phyloP scores from a whole-genome alignment of 2,888 invertebrate genomes.

The Pyrrhia umbra region DNA sequence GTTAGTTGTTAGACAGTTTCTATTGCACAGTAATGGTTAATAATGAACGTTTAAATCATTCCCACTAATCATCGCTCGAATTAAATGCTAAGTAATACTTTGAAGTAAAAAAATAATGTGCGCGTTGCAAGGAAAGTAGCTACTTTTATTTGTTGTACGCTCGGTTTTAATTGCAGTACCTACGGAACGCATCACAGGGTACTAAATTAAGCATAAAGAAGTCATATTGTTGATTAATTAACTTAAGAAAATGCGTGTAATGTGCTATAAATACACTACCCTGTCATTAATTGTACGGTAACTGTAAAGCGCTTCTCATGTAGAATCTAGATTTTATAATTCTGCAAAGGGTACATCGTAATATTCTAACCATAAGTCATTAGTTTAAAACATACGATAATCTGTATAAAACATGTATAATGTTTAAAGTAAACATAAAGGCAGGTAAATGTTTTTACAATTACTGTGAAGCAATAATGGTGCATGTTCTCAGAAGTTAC shows the following conservation, averaged over 20 bases:
- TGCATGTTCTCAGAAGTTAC: constrained; percentile 16
- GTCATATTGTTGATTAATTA: constrained; percentile 42
- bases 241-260: constrained; percentile 17
- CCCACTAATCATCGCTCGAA: constrained; percentile 55
- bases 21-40: constrained; percentile 62
- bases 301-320: background rate
- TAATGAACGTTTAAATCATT: constrained; percentile 60
- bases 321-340: constrained; percentile 6
- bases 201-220: constrained; percentile 49
- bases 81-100: constrained; percentile 52
- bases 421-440: constrained; percentile 2
- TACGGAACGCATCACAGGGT: constrained; percentile 42
- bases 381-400: background rate
- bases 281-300: constrained; percentile 17
- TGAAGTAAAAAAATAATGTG: constrained; percentile 43
- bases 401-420: background rate
- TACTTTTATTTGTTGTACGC: constrained; percentile 48
- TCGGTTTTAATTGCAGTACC: constrained; percentile 51
- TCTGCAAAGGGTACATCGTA: background rate
- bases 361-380: too few species aligned
- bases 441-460: constrained; percentile 11
- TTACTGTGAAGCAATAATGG: background rate
- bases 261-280: constrained; percentile 17
- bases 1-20: constrained; percentile 60
- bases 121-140: constrained; percentile 47